phyloP scores from a whole-genome alignment of 1,140 invertebrate species.

The Trichogramma pretiosum region DNA sequence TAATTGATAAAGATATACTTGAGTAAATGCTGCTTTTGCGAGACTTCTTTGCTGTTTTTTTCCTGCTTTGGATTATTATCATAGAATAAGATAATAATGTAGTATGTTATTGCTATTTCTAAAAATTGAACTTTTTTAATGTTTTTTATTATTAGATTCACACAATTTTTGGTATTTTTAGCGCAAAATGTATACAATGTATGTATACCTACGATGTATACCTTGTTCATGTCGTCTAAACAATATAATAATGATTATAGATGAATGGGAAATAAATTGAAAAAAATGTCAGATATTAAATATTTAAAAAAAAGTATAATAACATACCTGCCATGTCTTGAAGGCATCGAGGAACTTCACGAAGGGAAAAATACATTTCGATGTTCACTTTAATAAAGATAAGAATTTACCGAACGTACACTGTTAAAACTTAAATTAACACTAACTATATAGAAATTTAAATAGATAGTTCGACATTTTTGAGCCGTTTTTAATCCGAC shows the following conservation, averaged over 20 bases:
- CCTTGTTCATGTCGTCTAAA: slow-evolving; percentile 11
- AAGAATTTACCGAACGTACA: slow-evolving; percentile 10
- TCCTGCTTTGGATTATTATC: no score
- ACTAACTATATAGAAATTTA: slow-evolving; percentile 15
- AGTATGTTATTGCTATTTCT: no score
- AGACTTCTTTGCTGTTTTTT: no score
- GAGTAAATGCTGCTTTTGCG: no score
- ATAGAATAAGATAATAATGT: no score
- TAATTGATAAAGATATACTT: not conserved
- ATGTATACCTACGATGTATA: no score
- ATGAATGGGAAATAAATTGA: slow-evolving; percentile 4
- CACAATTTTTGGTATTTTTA: no score
- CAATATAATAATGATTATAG: no score
- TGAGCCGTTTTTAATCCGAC: slow-evolving; percentile 15
- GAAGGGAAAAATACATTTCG: no score
- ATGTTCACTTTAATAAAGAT: slow-evolving; percentile 13
- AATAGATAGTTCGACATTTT: slow-evolving; percentile 16
- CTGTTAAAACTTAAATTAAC: slow-evolving; percentile 15
- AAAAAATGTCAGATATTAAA: slow-evolving; percentile 10
- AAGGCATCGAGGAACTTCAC: slow-evolving; percentile 3
- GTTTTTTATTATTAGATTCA: no score
- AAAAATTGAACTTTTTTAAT: no score
- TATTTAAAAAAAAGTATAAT: no score
- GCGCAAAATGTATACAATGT: slow-evolving; percentile 8
- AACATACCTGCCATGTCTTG: not conserved